Evolutionary conservation across 2,888 invertebrate species (phyloP).

Genomic region (Siphlonurus alternatus): DNA sequence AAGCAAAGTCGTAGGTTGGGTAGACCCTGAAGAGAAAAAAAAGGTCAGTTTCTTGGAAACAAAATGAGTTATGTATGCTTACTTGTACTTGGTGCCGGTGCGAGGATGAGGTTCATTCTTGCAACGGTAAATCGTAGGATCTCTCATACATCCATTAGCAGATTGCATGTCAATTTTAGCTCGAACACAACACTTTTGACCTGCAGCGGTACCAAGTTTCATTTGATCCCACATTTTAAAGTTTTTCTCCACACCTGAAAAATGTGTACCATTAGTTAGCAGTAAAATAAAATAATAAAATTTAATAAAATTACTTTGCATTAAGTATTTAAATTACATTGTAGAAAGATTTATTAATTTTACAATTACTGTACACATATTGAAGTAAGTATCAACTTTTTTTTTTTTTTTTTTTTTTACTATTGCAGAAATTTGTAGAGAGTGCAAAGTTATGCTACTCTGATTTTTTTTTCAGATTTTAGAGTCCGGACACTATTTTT

Average conservation of each 20-base stretch:
- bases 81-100: constrained; percentile 92
- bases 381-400: too few relatives aligned
- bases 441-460: too few relatives aligned
- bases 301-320: background rate
- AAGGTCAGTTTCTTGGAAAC: background rate
- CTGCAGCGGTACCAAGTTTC: constrained; percentile 61
- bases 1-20: constrained; percentile 99
- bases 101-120: constrained; percentile 89
- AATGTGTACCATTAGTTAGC: constrained; percentile 7
- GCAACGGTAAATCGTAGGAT: constrained; percentile 97
- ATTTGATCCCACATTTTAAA: constrained; percentile 86
- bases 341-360: constrained; percentile 5
- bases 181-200: constrained; percentile 83
- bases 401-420: too few relatives aligned
- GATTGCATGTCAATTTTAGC: constrained; percentile 97
- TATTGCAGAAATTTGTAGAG: too few relatives aligned
- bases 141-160: constrained; percentile 88
- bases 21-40: constrained; percentile 57
- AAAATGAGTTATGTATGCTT: constrained; percentile 19
- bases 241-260: constrained; percentile 65
- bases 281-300: background rate
- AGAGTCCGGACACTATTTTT: too few relatives aligned
- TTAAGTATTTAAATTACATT: background rate
- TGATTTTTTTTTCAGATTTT: too few relatives aligned
- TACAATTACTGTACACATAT: constrained; percentile 12